These are phyloP conservation scores for Istiophorus platypterus DNA, from an alignment of 2,113 vertebrate genomes.

Conservation along the genomic window DNA sequence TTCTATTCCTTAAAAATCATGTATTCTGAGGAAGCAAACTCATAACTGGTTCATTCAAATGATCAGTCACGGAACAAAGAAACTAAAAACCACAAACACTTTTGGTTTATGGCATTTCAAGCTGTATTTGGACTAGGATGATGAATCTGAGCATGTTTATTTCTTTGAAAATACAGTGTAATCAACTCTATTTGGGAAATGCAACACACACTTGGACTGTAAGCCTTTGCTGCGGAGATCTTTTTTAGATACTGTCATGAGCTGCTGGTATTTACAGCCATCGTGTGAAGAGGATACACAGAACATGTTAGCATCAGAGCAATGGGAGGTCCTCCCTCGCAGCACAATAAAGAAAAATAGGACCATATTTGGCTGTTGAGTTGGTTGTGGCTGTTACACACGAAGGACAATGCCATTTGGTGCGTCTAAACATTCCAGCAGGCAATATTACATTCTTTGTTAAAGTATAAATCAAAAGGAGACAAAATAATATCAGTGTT, in stretches of 20 bases:
- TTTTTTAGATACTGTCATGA: slow-evolving; percentile 68
- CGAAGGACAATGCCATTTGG: slow-evolving; percentile 69
- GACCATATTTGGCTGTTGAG: slow-evolving; percentile 80
- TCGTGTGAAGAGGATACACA: slow-evolving; percentile 75
- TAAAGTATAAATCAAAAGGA: slow-evolving; percentile 55
- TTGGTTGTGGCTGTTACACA: slow-evolving; percentile 67
- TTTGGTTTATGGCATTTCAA: slow-evolving; percentile 37
- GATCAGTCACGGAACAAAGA: slow-evolving; percentile 40
- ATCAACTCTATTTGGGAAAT: slow-evolving; percentile 33
- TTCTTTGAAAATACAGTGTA: slow-evolving; percentile 37
- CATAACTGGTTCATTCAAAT: slow-evolving; percentile 40
- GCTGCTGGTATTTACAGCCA: slow-evolving; percentile 72
- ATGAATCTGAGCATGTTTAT: slow-evolving; percentile 61
- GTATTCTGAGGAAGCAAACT: slow-evolving; percentile 31
- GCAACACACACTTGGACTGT: slow-evolving; percentile 33
- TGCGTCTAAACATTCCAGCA: slow-evolving; percentile 74
- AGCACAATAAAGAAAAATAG: slow-evolving; percentile 73
- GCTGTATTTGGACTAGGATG: slow-evolving; percentile 40
- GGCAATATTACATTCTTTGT: slow-evolving; percentile 48
- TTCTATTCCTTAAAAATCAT: slow-evolving; percentile 15
- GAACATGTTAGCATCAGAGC: slow-evolving; percentile 67
- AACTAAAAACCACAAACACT: slow-evolving; percentile 66
- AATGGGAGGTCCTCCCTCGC: slow-evolving; percentile 75
- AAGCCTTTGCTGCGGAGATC: slow-evolving; percentile 57
- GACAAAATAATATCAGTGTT: slow-evolving; percentile 12